Conservation (phyloP, 2,888 invertebrate species). For the Brachylomia viminalis region DNA sequence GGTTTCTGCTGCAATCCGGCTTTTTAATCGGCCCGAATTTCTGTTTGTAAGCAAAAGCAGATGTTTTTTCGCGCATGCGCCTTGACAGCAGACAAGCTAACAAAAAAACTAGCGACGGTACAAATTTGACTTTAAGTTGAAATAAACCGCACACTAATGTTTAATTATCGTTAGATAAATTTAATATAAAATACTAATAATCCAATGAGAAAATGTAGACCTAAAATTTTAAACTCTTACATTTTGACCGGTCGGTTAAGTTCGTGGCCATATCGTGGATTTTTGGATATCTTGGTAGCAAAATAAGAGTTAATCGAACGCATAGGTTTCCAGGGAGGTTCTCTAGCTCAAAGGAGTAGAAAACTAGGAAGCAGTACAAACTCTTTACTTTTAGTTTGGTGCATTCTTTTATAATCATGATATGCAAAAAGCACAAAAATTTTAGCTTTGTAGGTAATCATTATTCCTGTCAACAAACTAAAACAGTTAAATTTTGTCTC, state of each 20-base stretch:
- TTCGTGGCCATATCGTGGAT: background rate
- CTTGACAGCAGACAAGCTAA: slow-evolving; percentile 2
- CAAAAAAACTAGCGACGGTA: slow-evolving; percentile 17
- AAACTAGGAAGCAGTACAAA: background rate
- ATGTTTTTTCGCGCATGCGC: slow-evolving; percentile 71
- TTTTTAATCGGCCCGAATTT: slow-evolving; percentile 57
- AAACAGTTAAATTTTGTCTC: background rate
- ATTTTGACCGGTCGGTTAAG: background rate
- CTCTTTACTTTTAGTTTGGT: background rate
- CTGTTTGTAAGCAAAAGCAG: slow-evolving; percentile 67
- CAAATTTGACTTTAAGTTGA: slow-evolving; percentile 9
- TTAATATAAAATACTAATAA: too few relatives aligned
- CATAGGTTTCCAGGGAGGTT: background rate
- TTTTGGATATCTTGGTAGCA: background rate
- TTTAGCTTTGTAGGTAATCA: too few relatives aligned
- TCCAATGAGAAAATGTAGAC: background rate
- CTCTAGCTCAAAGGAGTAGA: background rate
- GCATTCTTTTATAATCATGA: background rate
- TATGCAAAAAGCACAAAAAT: background rate
- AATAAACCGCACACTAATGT: background rate
- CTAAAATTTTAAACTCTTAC: background rate
- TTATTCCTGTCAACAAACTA: background rate
- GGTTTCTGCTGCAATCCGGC: slow-evolving; percentile 38
- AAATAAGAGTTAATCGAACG: background rate
- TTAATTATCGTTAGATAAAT: background rate